Evolutionary conservation across 2,888 invertebrate species (phyloP).

Genomic region (Cremastinae sp.): DNA sequence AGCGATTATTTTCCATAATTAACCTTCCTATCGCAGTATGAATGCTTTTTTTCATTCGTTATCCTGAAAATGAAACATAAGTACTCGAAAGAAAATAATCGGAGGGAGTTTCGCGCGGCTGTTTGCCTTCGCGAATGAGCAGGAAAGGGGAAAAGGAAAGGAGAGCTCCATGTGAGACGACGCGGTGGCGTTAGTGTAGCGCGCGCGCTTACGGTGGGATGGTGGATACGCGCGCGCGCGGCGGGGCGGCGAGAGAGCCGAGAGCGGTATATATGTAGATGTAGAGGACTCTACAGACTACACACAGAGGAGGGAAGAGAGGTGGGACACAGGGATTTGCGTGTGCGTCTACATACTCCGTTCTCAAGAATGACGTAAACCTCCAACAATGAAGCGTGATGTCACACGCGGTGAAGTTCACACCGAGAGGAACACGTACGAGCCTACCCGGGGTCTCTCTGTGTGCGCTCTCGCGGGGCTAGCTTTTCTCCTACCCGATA

Average conservation of each 20-base stretch:
- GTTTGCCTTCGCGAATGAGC: background rate
- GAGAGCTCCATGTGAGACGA: slow-evolving; percentile 20
- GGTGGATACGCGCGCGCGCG: slow-evolving; percentile 13
- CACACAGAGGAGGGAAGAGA: background rate
- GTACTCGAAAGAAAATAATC: too few species aligned
- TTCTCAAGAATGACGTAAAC: slow-evolving; percentile 79
- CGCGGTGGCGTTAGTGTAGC: slow-evolving; percentile 34
- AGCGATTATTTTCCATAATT: too few species aligned
- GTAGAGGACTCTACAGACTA: too few species aligned
- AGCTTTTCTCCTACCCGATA: slow-evolving; percentile 7
- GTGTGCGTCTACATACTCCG: slow-evolving; percentile 64
- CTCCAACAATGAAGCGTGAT: slow-evolving; percentile 80
- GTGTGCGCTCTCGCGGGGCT: slow-evolving; percentile 26
- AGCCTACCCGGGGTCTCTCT: too few species aligned
- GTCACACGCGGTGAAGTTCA: slow-evolving; percentile 75
- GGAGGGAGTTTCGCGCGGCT: slow-evolving; percentile 64
- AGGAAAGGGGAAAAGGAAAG: slow-evolving; percentile 2
- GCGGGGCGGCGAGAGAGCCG: too few species aligned
- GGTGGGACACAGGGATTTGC: slow-evolving; percentile 51
- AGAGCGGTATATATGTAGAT: too few species aligned
- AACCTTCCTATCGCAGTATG: too few species aligned
- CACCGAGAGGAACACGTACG: slow-evolving; percentile 56
- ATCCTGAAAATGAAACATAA: too few species aligned
- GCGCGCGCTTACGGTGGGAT: slow-evolving; percentile 3
- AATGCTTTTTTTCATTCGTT: too few species aligned